Evolutionary conservation across 2,888 invertebrate species (phyloP), one percentile per base, ranked within the genome.

Genomic region (Drosophila melanosoma): DNA sequence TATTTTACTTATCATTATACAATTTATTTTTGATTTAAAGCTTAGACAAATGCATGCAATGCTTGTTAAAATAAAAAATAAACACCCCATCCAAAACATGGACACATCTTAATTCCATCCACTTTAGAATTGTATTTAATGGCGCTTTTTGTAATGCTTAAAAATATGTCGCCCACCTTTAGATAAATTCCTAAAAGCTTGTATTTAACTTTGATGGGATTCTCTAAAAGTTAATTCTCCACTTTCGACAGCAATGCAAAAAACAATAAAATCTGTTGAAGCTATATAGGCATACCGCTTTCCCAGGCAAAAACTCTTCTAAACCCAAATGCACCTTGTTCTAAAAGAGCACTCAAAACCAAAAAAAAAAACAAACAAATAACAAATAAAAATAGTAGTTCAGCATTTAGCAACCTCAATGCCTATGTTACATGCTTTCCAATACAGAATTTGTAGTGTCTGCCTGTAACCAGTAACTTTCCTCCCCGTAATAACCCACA

Each of bases 141-240:
- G 82, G 67, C 59, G 90, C 84, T 86, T 86, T 83, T 69, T 82
- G 86, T 86, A 74, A 73, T 80, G 85, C 85, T 85, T 89, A 63
- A 76, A 71, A 70, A 77, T 67, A 58, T 80, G 62, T 35, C 81
- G 69, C 63, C 81, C 63, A 75, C 89, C 78, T 70, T 76, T 83
- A 83, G 81, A 67, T 71, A 59, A 56, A 57, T 26, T 65, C 69
- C 57, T 26, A 3, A 23, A 59, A 67, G 73, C 73, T 85, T 83
- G 82, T 75, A 69, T 63, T 57, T 49, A 32, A 76, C 59, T 45
- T 48, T 57, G 60, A 53, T 69, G 69, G 61, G 36, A 52, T 35
- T 38, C 53, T n/a, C 32, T 45, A n/a, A 38, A 23, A 23, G 29
- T 29, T 29, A 40, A 52, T 17, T 53, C 32, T 68, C 35, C 32